phyloP scores from a whole-genome alignment of 2,888 invertebrate genomes.

The Dicycla oo region DNA sequence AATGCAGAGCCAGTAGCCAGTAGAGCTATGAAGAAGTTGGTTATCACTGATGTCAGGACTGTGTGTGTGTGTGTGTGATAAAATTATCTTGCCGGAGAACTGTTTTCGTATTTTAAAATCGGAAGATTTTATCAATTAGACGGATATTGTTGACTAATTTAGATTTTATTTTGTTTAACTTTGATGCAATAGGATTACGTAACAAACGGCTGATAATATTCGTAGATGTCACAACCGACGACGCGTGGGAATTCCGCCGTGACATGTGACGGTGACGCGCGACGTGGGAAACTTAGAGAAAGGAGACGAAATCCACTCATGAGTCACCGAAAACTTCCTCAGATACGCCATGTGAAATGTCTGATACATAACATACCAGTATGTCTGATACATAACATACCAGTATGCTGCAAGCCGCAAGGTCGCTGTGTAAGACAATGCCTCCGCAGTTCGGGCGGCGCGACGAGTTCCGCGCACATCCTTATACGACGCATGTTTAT shows the following conservation, averaged over 20 bases:
- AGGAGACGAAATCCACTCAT: not conserved
- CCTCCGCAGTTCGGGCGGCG: not conserved
- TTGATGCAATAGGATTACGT: constrained; percentile 18
- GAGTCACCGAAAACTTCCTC: constrained; percentile 27
- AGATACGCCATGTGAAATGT: constrained; percentile 23
- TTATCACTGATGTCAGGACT: too few species aligned
- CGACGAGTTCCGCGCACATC: constrained; percentile 35
- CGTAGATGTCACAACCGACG: constrained; percentile 9
- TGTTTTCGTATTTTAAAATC: too few species aligned
- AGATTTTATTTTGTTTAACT: constrained; percentile 6
- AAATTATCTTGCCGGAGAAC: too few species aligned
- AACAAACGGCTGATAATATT: constrained; percentile 27
- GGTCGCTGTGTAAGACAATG: constrained; percentile 18
- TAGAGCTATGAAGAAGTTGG: too few species aligned
- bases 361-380: constrained; percentile 7
- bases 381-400: constrained; percentile 5
- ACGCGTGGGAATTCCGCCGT: not conserved
- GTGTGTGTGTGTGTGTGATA: too few species aligned
- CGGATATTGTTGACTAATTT: constrained; percentile 30
- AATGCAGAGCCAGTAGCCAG: too few species aligned
- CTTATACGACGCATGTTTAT: constrained; percentile 40
- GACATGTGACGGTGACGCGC: not conserved
- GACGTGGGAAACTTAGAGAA: constrained; percentile 5
- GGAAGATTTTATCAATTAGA: too few species aligned
- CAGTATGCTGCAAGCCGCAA: constrained; percentile 13